Conservation (phyloP, 2,797 vertebrate species). For the Staurois parvus region DNA sequence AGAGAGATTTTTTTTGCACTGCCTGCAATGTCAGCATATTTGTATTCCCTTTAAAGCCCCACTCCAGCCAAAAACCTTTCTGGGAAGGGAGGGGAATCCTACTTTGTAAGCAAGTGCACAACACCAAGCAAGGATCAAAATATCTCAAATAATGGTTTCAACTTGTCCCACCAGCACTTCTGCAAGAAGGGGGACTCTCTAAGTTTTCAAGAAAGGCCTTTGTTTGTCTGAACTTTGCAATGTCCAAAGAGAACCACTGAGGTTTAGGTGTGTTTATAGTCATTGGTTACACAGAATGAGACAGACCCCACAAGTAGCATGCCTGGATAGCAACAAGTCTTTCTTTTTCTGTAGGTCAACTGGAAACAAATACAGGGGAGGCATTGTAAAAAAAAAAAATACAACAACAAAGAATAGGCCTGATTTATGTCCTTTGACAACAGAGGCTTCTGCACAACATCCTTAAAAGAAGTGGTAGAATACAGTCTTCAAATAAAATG, state of each 20-base stretch:
- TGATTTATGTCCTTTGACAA: slow-evolving; percentile 49
- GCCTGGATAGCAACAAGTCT: slow-evolving; percentile 42
- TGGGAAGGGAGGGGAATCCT: slow-evolving; percentile 63
- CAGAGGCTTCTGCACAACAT: slow-evolving; percentile 8
- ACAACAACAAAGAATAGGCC: slow-evolving; percentile 24
- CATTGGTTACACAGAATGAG: slow-evolving; percentile 63
- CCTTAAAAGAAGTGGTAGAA: slow-evolving; percentile 13
- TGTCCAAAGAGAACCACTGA: slow-evolving; percentile 71
- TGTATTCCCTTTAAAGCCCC: slow-evolving; percentile 63
- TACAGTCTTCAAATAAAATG: slow-evolving; percentile 2
- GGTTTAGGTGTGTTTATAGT: slow-evolving; percentile 74
- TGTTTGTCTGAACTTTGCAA: slow-evolving; percentile 73
- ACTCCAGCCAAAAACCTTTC: slow-evolving; percentile 68
- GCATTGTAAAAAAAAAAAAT: slow-evolving; percentile 38
- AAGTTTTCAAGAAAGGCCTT: slow-evolving; percentile 50
- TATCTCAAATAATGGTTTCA: slow-evolving; percentile 74
- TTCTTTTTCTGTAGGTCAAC: slow-evolving; percentile 54
- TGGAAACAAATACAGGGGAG: slow-evolving; percentile 50
- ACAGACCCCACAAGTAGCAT: slow-evolving; percentile 76
- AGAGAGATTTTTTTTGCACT: no score
- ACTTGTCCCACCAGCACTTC: slow-evolving; percentile 71
- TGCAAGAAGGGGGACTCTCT: slow-evolving; percentile 58
- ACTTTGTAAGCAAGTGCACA: slow-evolving; percentile 76
- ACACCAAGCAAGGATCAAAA: slow-evolving; percentile 71
- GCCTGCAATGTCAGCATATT: no score